These are phyloP conservation scores for Dendroctonus ponderosae DNA, from an alignment of 1,140 invertebrate species.

Conservation along the genomic window DNA sequence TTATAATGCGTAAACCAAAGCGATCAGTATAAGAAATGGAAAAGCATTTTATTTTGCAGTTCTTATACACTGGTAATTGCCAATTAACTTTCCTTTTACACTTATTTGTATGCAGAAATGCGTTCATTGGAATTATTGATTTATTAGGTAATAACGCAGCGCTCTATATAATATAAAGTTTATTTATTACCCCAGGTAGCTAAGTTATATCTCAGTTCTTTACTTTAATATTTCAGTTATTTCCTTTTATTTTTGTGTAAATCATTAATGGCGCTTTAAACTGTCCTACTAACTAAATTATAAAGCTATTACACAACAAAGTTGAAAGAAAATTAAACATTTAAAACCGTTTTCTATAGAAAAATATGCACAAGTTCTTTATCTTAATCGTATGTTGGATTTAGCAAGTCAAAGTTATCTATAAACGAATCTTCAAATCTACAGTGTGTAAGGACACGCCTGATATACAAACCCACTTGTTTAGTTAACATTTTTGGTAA, in stretches of 20 bases:
- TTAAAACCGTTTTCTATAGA: neutral
- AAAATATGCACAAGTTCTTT: constrained; percentile 1
- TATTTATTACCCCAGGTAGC: constrained; percentile 31
- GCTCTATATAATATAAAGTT: constrained; percentile 35
- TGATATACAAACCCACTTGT: too few relatives aligned
- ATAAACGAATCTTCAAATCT: constrained; percentile 3
- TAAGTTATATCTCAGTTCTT: constrained; percentile 22
- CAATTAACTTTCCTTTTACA: constrained; percentile 38
- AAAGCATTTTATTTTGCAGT: constrained; percentile 36
- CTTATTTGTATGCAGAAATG: constrained; percentile 38
- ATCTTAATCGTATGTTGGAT: neutral
- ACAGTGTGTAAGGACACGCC: too few relatives aligned
- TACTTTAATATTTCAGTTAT: constrained; percentile 22
- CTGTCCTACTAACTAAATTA: constrained; percentile 5
- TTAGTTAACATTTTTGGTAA: too few relatives aligned
- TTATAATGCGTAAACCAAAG: constrained; percentile 23
- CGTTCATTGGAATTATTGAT: constrained; percentile 36
- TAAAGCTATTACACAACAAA: neutral
- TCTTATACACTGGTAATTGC: constrained; percentile 36
- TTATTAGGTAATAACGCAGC: constrained; percentile 36
- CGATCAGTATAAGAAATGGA: constrained; percentile 30
- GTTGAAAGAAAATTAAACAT: neutral
- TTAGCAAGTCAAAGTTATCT: neutral
- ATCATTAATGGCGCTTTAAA: constrained; percentile 11
- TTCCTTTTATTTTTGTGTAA: constrained; percentile 17